Evolutionary conservation across 2,888 invertebrate genomes (phyloP), one percentile per base, ranked within the genome.

Genomic region (Euplagia quadripunctaria): DNA sequence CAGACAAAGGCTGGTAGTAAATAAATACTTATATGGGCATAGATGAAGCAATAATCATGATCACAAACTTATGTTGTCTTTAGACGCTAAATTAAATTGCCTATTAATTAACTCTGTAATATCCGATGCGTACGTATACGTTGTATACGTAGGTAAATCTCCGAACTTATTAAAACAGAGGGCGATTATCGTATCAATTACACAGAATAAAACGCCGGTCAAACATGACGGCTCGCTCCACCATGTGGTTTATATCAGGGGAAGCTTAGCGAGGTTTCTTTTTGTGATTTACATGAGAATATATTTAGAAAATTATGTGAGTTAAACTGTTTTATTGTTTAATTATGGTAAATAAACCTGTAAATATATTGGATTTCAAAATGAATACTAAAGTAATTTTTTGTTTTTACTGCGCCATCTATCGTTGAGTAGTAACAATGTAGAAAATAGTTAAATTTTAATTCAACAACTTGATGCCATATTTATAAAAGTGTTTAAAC

Each of bases 181-280:
- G 88, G 88, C 85, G 91, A 91, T 93, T 93, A 91, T 86, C 82
- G 88, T 90, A 92, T 93, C 91, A 82, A 85, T 93, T 93, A 91
- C 94, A 88, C 75, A 80, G 79, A 84, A 84, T 82, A 74, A 81
- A 79, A 78, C 72, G 81, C 74, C 85, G 86, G 83, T 84, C 83
- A 80, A 82, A 82, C 79, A 79, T 81, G 81, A 78, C 80, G 74
- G 75, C 61, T 16, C 66, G 73, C 64, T 20, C 20, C 16, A 81
- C 71, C 91, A 92, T 91, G 88, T 93, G 93, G 89, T 88, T 93
- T 81, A 72, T 92, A 88, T 93, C 91, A 81, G 81, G 79, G 80
- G 77, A 70, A 79, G 75, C 64, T 80, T 49, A n/a, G 49, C 65
- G 79, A 52, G 74, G 77, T 76, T 79, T 78, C 58, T 75, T 64